Percentiles rank a stretch among this genome's conserved stretches.
Evolutionary conservation across 2,113 vertebrate species (phyloP).

Genomic region (Neolamprologus modestus): DNA sequence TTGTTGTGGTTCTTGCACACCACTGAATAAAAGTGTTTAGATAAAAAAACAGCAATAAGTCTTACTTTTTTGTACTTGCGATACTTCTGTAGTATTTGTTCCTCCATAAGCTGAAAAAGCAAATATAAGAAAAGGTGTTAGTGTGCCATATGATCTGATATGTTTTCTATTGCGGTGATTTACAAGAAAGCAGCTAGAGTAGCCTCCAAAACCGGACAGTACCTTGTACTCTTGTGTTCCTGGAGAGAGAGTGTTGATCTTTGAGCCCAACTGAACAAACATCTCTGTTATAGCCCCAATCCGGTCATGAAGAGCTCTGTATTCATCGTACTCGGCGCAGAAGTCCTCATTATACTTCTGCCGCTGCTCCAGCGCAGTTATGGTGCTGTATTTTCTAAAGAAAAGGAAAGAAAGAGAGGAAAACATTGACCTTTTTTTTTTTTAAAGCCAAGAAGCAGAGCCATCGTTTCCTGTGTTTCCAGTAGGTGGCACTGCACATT

Average conservation of each 20-base stretch:
- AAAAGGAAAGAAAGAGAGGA: not conserved
- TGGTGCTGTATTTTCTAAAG: slow-evolving; percentile 70
- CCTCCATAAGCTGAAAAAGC: slow-evolving; percentile 75
- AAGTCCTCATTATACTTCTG: slow-evolving; percentile 80
- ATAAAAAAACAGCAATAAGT: not conserved
- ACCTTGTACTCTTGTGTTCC: slow-evolving; percentile 81
- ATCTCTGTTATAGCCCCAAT: slow-evolving; percentile 72
- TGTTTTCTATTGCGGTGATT: not conserved
- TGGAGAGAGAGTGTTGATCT: slow-evolving; percentile 74
- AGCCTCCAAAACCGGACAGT: not conserved
- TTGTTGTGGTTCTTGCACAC: not conserved
- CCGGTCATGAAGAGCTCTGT: slow-evolving; percentile 71
- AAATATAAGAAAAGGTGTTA: not conserved
- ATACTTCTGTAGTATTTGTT: slow-evolving; percentile 80
- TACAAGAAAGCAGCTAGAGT: not conserved
- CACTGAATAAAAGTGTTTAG: not conserved
- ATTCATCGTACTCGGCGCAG: slow-evolving; percentile 75
- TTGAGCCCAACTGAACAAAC: slow-evolving; percentile 79
- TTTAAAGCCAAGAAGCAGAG: not conserved
- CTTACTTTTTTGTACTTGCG: slow-evolving; percentile 80
- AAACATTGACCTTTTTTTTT: not conserved
- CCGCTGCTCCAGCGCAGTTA: slow-evolving; percentile 68
- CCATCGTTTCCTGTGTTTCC: not conserved
- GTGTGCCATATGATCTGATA: not conserved
- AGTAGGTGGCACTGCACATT: slow-evolving; percentile 47